Conservation (phyloP, 2,797 vertebrate species). For the Catamblyrhynchus diadema region DNA sequence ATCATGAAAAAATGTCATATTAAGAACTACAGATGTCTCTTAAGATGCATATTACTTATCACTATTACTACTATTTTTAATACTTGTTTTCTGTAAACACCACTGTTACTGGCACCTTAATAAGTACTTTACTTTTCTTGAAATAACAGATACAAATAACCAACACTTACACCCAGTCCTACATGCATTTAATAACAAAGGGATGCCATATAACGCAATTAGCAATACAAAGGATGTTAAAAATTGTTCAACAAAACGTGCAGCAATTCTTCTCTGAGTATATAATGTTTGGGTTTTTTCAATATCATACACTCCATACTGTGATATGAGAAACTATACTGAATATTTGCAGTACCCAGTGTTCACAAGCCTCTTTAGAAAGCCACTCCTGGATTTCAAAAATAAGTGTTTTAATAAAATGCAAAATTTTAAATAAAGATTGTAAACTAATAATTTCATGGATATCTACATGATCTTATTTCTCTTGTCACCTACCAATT, state of each 20-base stretch:
- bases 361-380: neutral
- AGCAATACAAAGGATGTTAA: neutral
- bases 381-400: neutral
- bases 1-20: neutral
- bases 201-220: neutral
- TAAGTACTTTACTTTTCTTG: neutral
- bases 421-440: neutral
- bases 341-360: neutral
- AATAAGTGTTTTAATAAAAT: neutral
- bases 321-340: neutral
- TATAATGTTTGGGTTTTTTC: neutral
- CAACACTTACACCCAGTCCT: neutral
- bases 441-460: neutral
- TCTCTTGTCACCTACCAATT: neutral
- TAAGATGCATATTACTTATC: neutral
- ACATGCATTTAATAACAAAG: neutral
- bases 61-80: neutral
- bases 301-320: neutral
- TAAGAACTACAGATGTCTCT: neutral
- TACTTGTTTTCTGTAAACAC: neutral
- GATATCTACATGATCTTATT: neutral
- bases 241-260: neutral
- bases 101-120: neutral
- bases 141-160: neutral
- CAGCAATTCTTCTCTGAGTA: neutral